phyloP scores from a whole-genome alignment of 2,888 invertebrate species.

The Phytoseiulus persimilis region DNA sequence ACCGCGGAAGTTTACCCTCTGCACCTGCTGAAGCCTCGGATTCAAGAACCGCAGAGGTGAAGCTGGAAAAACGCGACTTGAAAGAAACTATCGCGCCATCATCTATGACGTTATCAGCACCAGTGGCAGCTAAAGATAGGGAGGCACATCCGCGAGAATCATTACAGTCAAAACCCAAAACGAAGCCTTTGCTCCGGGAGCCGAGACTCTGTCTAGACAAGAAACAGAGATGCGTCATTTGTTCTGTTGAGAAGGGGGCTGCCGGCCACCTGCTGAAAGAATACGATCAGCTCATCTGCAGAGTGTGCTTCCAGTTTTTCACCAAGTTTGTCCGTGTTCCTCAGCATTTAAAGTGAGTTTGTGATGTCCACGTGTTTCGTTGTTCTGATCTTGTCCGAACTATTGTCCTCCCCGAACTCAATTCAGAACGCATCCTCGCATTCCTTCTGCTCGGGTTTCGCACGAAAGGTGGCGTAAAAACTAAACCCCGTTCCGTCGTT shows the following conservation, averaged over 20 bases:
- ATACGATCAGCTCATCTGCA: constrained; percentile 35
- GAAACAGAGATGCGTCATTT: constrained; percentile 30
- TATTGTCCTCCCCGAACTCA: background rate
- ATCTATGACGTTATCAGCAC: background rate
- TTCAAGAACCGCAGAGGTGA: background rate
- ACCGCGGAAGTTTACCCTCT: background rate
- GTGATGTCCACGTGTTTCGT: background rate
- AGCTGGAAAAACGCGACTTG: background rate
- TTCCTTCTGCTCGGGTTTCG: background rate
- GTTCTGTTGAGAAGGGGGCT: constrained; percentile 33
- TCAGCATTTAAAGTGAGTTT: constrained; percentile 23
- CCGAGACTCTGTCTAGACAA: constrained; percentile 29
- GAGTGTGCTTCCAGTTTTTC: constrained; percentile 28
- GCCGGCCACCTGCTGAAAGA: constrained; percentile 20
- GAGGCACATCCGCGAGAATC: background rate
- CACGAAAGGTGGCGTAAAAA: background rate
- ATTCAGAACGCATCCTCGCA: background rate
- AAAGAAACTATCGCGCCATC: background rate
- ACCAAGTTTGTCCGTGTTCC: constrained; percentile 36
- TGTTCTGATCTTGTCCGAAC: background rate
- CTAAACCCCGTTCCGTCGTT: background rate
- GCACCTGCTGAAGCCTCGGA: background rate
- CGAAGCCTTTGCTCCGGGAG: constrained; percentile 27
- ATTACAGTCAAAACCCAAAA: background rate
- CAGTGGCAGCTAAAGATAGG: background rate